Evolutionary conservation across 2,797 vertebrate species (phyloP), one percentile per base, ranked within the genome.

Genomic region (Xiphorhynchus erythropygius): DNA sequence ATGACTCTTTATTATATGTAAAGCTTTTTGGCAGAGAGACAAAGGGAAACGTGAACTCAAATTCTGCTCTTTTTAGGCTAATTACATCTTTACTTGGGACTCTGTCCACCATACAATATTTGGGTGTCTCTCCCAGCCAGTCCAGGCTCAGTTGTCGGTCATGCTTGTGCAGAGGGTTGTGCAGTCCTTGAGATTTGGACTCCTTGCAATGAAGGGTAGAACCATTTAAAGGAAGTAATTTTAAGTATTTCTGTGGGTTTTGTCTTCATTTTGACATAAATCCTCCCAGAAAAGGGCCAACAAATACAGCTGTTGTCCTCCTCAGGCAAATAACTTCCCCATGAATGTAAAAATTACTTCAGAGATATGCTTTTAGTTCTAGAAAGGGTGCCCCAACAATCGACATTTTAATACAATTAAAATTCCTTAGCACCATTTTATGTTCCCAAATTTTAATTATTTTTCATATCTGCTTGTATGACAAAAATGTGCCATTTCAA

Each of bases 381-480:
- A 77, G 30, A 84, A 92, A 89, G 67, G 13, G 13, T 67, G 17
- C 73, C 78, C 27, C 44, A 59, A 8, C 11, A 76, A 15, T 23
- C 42, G 65, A 68, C 14, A 52, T 16, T 52, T 79, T 41, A 73
- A 70, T 63, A 59, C 4, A 33, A 22, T 67, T 90, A 53, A 63
- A 84, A 77, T 79, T 89, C 41, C 56, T 69, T 87, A 18, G 11
- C 18, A 42, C 14, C 27, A 9, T 12, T 85, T 16, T 37, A 35
- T 8, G 24, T n/a, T 60, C 28, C 62, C 3, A 53, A 46, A 70
- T 84, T 47, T 56, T 28, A 88, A 52, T 65, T 84, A 16, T 75
- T 95, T 95, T 94, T 95, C 49, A 37, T 94, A 77, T 21, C n/a
- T 90, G 7, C 85, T 92, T 90, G 19, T 87, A 32, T 84, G 77